Percentiles rank a stretch among this genome's conserved stretches.
Evolutionary conservation across 2,888 invertebrate genomes (phyloP).

Genomic region (Drosophila pegasa): DNA sequence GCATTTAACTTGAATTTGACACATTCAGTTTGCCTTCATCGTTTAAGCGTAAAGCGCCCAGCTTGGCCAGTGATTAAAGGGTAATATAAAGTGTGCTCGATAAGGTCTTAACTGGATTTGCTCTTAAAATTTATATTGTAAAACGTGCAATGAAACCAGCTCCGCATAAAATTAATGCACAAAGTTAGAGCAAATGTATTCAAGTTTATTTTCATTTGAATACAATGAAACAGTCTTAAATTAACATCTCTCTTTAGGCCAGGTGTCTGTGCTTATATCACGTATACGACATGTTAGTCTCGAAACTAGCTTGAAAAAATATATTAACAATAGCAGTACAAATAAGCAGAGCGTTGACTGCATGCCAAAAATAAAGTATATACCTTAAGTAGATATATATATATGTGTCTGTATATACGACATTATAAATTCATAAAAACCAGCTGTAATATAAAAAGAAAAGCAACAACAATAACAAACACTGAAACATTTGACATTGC

Average conservation of each 20-base stretch:
- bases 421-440: slow-evolving; percentile 15
- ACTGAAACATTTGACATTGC: slow-evolving; percentile 1
- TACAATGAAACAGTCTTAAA: background rate
- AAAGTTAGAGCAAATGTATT: slow-evolving; percentile 11
- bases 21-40: slow-evolving; percentile 55
- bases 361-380: slow-evolving; percentile 14
- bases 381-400: background rate
- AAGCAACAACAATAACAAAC: slow-evolving; percentile 18
- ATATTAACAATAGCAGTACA: slow-evolving; percentile 13
- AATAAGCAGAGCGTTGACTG: slow-evolving; percentile 22
- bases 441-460: slow-evolving; percentile 13
- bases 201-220: slow-evolving; percentile 17
- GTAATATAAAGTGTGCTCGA: slow-evolving; percentile 42
- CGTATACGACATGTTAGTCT: slow-evolving; percentile 42
- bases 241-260: background rate
- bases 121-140: background rate
- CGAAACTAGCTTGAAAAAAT: slow-evolving; percentile 1
- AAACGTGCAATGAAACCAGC: background rate
- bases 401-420: background rate
- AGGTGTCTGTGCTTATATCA: slow-evolving; percentile 1
- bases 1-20: slow-evolving; percentile 28
- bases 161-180: slow-evolving; percentile 6
- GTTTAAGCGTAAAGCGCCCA: slow-evolving; percentile 25
- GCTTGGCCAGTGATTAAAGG: slow-evolving; percentile 30
- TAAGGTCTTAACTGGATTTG: background rate